These are phyloP conservation scores for Neoarius graeffei DNA, from an alignment of 2,113 vertebrate species.

Conservation along the genomic window DNA sequence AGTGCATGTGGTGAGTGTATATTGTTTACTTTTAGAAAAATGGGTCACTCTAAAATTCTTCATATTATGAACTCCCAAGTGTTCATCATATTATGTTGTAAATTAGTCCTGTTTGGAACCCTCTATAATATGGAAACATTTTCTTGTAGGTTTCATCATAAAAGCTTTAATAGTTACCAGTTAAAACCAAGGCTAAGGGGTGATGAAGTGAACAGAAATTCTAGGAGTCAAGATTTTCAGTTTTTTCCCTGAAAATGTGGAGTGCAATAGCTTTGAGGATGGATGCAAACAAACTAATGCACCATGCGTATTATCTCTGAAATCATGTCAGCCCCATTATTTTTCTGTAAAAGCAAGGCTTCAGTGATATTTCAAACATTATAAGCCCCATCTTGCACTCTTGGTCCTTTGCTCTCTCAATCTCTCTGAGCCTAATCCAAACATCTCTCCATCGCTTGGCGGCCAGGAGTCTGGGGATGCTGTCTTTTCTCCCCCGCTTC, in stretches of 20 bases:
- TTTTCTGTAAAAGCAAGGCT: conserved; percentile 52
- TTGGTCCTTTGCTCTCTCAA: conserved; percentile 38
- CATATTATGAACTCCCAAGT: not conserved
- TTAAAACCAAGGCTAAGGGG: not conserved
- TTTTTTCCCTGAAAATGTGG: not conserved
- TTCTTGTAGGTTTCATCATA: not conserved
- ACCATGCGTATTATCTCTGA: conserved; percentile 43
- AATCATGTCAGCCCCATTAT: conserved; percentile 48
- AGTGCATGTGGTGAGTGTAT: not conserved
- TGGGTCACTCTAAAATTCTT: not conserved
- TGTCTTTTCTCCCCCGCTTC: conserved; percentile 22
- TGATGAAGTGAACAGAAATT: not conserved
- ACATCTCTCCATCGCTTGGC: conserved; percentile 54
- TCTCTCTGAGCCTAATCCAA: conserved; percentile 57
- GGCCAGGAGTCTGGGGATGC: conserved; percentile 47
- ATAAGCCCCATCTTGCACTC: conserved; percentile 43
- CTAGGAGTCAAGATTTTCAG: not conserved
- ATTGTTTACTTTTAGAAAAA: not conserved
- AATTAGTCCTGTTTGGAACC: not conserved
- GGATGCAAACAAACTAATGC: conserved; percentile 45
- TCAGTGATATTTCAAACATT: conserved; percentile 50
- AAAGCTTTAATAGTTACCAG: not conserved
- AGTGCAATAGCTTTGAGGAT: not conserved
- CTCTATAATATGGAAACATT: too few species aligned
- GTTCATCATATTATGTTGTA: not conserved